These are phyloP conservation scores for Uloborus plumipes DNA, from an alignment of 2,888 invertebrate genomes.

Conservation along the genomic window DNA sequence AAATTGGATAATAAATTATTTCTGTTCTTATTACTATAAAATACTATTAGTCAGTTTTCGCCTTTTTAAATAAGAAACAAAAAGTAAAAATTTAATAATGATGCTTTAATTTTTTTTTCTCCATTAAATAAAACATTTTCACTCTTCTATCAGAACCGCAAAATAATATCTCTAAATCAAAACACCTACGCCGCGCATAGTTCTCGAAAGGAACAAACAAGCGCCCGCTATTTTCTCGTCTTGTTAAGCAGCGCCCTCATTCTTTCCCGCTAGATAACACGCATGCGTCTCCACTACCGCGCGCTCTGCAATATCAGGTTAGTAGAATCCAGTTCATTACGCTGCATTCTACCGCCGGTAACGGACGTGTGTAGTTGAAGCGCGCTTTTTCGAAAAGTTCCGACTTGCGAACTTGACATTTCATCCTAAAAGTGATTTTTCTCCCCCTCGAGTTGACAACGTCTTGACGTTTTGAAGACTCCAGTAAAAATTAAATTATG, in stretches of 20 bases:
- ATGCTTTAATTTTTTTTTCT: too few species aligned
- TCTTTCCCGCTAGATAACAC: constrained; percentile 6
- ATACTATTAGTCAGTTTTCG: too few species aligned
- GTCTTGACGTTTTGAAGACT: too few species aligned
- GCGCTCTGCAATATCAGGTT: constrained; percentile 35
- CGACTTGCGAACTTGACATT: not conserved
- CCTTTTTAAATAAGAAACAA: too few species aligned
- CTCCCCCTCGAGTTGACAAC: too few species aligned
- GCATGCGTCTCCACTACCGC: constrained; percentile 39
- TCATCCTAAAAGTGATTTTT: too few species aligned
- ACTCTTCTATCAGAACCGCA: too few species aligned
- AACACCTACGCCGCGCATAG: not conserved
- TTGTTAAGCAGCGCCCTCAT: constrained; percentile 40
- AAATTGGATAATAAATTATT: too few species aligned
- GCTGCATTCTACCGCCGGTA: constrained; percentile 12
- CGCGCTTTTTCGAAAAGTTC: not conserved
- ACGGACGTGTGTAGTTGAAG: constrained; percentile 17
- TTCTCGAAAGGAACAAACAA: too few species aligned
- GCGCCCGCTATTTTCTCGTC: not conserved
- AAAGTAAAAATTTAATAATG: too few species aligned
- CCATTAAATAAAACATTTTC: too few species aligned
- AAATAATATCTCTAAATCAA: not conserved
- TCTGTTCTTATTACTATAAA: too few species aligned
- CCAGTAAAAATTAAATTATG: constrained; percentile 10
- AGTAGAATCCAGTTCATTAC: constrained; percentile 51